Conservation (phyloP, 2,888 invertebrate genomes). For the Diarsia dahlii region DNA sequence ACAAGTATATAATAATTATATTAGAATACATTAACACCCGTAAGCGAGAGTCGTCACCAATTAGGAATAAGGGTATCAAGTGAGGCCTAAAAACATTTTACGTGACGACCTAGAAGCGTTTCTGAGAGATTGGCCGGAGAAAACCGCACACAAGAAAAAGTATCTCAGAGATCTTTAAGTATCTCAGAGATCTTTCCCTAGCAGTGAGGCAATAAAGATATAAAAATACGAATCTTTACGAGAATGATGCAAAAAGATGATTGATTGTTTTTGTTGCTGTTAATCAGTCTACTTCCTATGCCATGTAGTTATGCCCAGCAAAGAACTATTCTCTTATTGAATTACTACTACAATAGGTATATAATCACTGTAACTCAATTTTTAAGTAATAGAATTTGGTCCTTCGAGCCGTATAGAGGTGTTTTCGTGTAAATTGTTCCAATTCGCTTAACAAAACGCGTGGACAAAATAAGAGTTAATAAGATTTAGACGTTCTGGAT, state of each 20-base stretch:
- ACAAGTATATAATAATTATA: no score
- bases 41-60: no score
- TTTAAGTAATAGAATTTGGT: not conserved
- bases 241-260: not conserved
- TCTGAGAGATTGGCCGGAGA: not conserved
- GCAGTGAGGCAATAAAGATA: not conserved
- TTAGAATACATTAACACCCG: no score
- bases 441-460: constrained; percentile 45
- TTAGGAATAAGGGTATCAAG: no score
- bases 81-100: no score
- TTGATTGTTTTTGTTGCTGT: no score
- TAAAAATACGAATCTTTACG: no score
- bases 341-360: not conserved
- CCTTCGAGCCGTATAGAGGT: not conserved
- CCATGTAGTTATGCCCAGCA: not conserved
- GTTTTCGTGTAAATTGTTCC: constrained; percentile 21
- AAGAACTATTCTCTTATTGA: not conserved
- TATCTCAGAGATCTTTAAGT: not conserved
- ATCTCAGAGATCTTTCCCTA: not conserved
- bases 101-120: no score
- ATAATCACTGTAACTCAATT: not conserved
- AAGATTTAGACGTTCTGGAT: not conserved
- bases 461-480: not conserved
- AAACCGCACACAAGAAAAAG: not conserved
- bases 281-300: no score